Evolutionary conservation across 1,140 invertebrate species (phyloP), one percentile per base, ranked within the genome.

Genomic region (Hycleus phaleratus): DNA sequence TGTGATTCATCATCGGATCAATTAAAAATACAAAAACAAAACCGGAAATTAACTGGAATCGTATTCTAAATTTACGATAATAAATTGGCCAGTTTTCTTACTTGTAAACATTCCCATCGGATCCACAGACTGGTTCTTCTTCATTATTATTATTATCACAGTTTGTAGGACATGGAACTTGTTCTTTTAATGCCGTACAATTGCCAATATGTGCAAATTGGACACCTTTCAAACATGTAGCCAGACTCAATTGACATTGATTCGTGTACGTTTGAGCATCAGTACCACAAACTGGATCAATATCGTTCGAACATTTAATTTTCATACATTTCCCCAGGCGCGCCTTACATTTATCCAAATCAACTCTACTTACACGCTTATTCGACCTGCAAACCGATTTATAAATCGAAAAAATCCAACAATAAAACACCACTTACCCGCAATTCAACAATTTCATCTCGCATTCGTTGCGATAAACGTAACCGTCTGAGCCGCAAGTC

Each of bases 371-470:
- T 6, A 91, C 81, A 49, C 82, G 79, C 60, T 87, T 82, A 56
- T 74, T 76, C 3, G 71, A 61, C 26, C 69, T 71, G 39, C 40
- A 61, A 60, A 18, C 18, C 18, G 18, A 18, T 18, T 47, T 43
- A 49, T 46, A 32, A 26, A 50, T 51, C 43, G 2, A 42, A 42
- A 6, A 8, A n/a, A 42, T 0, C 11, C 4, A 42, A 42, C 9
- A 10, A 32, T 48, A 6, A 50, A 53, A 26, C 8, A 32, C 0
- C 43, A 81, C 83, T 79, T 70, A 93, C 90, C 90, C 90, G 73
- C 91, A 94, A 68, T 92, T 93, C 3, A 93, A 79, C 82, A 92
- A 87, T 71, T 87, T 86, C 76, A 95, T 84, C 71, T 95, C 91
- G 69, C 93, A 96, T 63, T 92, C 85, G 68, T 87, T 93, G 59